Conservation (phyloP, 2,797 vertebrate genomes). For the Passerculus sandwichensis region DNA sequence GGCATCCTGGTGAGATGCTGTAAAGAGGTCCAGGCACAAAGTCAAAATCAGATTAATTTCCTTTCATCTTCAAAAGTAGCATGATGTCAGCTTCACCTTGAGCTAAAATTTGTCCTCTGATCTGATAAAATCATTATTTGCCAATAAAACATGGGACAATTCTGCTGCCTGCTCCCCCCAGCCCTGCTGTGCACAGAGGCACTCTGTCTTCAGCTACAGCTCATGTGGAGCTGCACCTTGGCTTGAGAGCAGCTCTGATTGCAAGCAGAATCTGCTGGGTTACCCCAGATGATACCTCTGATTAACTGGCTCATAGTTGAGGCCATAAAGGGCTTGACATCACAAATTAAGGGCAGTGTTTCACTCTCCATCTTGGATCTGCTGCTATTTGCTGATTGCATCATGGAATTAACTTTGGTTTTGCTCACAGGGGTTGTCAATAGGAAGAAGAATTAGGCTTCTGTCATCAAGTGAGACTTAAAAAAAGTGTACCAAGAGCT, state of each 20-base stretch:
- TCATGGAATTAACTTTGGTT: not conserved
- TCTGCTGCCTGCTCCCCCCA: not conserved
- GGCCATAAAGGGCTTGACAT: not conserved
- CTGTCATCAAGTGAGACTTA: not conserved
- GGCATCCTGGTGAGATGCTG: not conserved
- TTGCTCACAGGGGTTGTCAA: not conserved
- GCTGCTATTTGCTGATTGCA: not conserved
- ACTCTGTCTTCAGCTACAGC: not conserved
- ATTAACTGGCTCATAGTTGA: not conserved
- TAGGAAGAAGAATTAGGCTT: constrained; percentile 22
- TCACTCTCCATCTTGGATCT: not conserved
- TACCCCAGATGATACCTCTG: not conserved
- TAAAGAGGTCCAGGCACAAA: not conserved
- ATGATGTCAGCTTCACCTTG: not conserved
- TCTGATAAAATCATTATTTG: constrained; percentile 31
- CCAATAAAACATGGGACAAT: not conserved
- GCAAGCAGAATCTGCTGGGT: not conserved
- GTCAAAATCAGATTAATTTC: not conserved
- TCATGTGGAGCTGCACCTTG: not conserved
- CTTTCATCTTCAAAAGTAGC: constrained; percentile 10
- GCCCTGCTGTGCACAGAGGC: not conserved
- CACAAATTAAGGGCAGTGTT: not conserved
- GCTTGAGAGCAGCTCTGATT: not conserved
- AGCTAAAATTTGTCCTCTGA: constrained; percentile 3
- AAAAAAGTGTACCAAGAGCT: not conserved